Base-by-base conservation (phyloP, 2,113 vertebrate species). In the Python bivittatus region DNA sequence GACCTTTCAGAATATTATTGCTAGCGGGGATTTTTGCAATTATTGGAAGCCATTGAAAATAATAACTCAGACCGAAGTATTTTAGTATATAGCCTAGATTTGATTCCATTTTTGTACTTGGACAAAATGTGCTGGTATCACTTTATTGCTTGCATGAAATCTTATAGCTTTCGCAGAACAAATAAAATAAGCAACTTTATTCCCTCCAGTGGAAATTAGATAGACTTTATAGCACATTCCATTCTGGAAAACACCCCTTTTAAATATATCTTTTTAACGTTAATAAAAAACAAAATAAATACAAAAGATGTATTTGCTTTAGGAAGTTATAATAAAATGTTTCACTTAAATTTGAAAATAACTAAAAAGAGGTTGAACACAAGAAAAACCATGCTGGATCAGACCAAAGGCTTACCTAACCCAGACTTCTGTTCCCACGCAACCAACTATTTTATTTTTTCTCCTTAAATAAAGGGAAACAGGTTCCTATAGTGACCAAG, bases 201-300 rank as follows among this genome's bases (percentile, higher is more conserved):
- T 95, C 95, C 89, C 91, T 95, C n/a, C 72, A 52, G 23, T 95
- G 91, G 79, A 95, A 96, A 95, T 92, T 91, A 94, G 91, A 42
- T 60, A 90, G 33, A 83, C 85, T 93, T 84, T 58, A 33, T 44
- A 93, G 56, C 90, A 92, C 87, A 92, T 84, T 86, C 4, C 64
- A 92, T 94, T 90, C 48, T 89, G 93, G 93, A 92, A 91, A 94
- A 92, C 56, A 27, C 88, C 52, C 91, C 72, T 48, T 44, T 92
- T 38, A 89, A 93, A 94, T 94, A 54, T 33, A 7, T 79, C 89
- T 95, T 92, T 90, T 92, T 92, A 92, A 27, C 44, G 48, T 54
- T 84, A 57, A 7, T 84, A 44, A 84, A 57, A 90, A 52, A 48
- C 48, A 48, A 8, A 61, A 48, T 38, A 23, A 38, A 56, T 56